Base-by-base conservation (phyloP, 2,797 vertebrate species). In the Bufotes viridis region DNA sequence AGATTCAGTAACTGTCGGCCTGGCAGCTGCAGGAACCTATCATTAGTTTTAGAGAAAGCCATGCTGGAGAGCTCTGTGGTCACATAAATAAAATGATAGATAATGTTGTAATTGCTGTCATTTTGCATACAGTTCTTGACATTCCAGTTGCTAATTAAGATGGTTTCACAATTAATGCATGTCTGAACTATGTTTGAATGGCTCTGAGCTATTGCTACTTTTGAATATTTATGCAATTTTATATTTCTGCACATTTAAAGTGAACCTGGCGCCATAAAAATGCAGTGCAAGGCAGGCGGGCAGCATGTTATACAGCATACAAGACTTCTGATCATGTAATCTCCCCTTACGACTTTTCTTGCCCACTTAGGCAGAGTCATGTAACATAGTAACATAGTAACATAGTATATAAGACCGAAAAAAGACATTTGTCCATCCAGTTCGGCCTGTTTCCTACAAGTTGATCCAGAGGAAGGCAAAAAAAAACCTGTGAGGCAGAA, bases 1-100 rank as follows among this genome's bases (percentile, higher is more conserved):
- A 88, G 82, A 88, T 88, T 88, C 87, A 88, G 81, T 88, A 85
- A 88, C 82, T 88, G 87, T 67, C 65, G 80, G 55, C 70, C 82
- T 88, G 87, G 82, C 87, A 85, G 82, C 65, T 74, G 57, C 82
- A 80, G 78, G 82, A 74, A 72, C 76, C 55, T 14, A 85, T 88
- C 76, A 85, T 81, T 88, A 85, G 75, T 84, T 85, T 74, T 61
- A 51, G 14, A 75, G 55, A 29, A 88, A 84, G 34, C 72, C 55
- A 84, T 60, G 78, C 29, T 51, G 22, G 26, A 26, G 63, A 79
- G 60, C 63, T 42, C 63, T 60, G 18, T 55, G 51, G 81, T 55
- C 63, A 60, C 87, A 88, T 88, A 85, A 88, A 88, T 84, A 72
- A 80, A 80, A 70, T 84, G 83, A 88, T 55, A 80, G 75, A 78